Conservation (phyloP, 2,888 invertebrate genomes). For the Hirudinaria manillensis region DNA sequence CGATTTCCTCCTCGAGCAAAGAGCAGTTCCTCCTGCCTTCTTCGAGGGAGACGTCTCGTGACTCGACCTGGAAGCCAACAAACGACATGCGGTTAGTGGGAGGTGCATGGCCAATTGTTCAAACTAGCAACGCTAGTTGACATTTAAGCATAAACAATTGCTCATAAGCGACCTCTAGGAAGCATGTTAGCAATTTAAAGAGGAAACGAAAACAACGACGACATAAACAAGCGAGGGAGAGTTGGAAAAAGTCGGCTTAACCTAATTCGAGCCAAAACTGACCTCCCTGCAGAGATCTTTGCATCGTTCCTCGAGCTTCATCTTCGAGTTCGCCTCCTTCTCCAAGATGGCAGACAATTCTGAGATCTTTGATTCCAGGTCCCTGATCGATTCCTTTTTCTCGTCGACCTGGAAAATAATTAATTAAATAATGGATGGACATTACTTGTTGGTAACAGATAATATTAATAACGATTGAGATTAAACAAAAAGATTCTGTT, state of each 20-base stretch:
- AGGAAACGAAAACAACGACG: constrained; percentile 3
- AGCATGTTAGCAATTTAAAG: neutral
- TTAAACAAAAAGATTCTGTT: too few species aligned
- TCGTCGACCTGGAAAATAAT: constrained; percentile 14
- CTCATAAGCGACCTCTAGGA: neutral
- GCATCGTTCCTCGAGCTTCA: neutral
- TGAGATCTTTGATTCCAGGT: neutral
- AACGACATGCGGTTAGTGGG: constrained; percentile 7
- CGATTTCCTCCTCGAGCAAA: constrained; percentile 8
- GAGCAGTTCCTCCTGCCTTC: constrained; percentile 2
- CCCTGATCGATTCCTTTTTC: neutral
- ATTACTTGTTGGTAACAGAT: too few species aligned
- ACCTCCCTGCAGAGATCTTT: neutral
- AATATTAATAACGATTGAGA: too few species aligned
- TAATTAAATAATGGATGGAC: neutral
- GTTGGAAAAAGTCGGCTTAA: too few species aligned
- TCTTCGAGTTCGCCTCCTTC: neutral
- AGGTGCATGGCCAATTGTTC: too few species aligned
- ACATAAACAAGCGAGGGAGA: neutral
- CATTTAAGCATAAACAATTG: neutral
- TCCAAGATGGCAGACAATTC: neutral
- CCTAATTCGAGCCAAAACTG: too few species aligned
- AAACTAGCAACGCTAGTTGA: neutral
- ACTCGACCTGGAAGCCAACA: neutral
- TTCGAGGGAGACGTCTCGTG: neutral